Evolutionary conservation across 2,888 invertebrate species (phyloP).

Genomic region (Epistrophe grossulariae): DNA sequence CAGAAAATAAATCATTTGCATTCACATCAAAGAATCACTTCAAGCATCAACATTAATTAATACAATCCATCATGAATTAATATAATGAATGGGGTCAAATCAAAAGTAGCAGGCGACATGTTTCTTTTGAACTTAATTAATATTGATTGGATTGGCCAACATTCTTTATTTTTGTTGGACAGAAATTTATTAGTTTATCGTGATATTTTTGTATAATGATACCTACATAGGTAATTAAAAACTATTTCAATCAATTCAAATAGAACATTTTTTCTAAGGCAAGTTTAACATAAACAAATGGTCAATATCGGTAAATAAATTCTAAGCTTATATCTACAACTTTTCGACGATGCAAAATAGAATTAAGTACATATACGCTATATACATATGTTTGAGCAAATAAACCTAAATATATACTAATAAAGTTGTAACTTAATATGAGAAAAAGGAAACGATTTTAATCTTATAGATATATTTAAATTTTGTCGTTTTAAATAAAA

Average conservation of each 20-base stretch:
- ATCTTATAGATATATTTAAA: too few relatives aligned
- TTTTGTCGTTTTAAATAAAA: too few relatives aligned
- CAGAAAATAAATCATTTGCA: constrained; percentile 11
- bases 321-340: too few relatives aligned
- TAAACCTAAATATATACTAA: too few relatives aligned
- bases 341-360: too few relatives aligned
- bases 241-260: not conserved
- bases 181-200: constrained; percentile 1
- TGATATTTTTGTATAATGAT: not conserved
- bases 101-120: not conserved
- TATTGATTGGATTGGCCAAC: constrained; percentile 33
- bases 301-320: too few relatives aligned
- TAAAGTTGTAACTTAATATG: too few relatives aligned
- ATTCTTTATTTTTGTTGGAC: constrained; percentile 10
- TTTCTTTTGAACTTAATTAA: constrained; percentile 32
- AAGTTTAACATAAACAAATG: too few relatives aligned
- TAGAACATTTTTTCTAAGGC: not conserved
- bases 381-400: too few relatives aligned
- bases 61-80: constrained; percentile 21
- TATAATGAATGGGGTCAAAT: constrained; percentile 22
- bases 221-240: not conserved
- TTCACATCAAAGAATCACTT: constrained; percentile 11
- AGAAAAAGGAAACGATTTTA: too few relatives aligned
- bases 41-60: constrained; percentile 41
- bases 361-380: too few relatives aligned